Base-by-base conservation (phyloP, 1,140 invertebrate genomes). In the Lepidurus arcticus region DNA sequence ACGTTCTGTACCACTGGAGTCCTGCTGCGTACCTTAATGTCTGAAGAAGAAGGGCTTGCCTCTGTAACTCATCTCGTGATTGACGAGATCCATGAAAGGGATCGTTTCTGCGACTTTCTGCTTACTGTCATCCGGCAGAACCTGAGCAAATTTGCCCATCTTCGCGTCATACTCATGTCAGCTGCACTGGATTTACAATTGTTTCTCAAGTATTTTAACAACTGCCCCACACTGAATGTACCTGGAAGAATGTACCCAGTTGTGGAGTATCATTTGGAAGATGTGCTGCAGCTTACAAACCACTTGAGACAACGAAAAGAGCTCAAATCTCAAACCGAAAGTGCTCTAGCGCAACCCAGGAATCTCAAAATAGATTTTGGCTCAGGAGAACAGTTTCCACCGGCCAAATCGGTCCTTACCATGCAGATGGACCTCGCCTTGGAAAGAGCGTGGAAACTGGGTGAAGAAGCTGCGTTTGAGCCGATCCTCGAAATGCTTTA, bases 71-170 rank as follows among this genome's bases (percentile, higher is more conserved):
- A 98, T 84, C 87, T 95, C 42, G 89, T 95, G 24, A 90, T 97
- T 79, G 97, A 99, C 84, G 97, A 99, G 87, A 91, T 98, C 75
- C 96, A 98, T 84, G 96, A 98, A 85, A 88, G 97, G 0, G 96
- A 98, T 84, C 90, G 94, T 81, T 92, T 95, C 82, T 92, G 93
- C 75, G 97, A 99, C 85, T 98, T 98, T 85, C 86, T 98, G 16
- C 84, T 98, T 47, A 93, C 96, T 76, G 91, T 93, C 16, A 83
- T 98, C 9, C 90, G 92, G 77, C 92, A 96, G 81, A 89, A 91
- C 5, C 82, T 98, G 7, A 83, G 88, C 1, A 89, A 91, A 21
- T 91, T 90, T 81, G 89, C 89, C 78, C 87, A 92, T 79, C 85
- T 98, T 0, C 92, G 92, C 80, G 80, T 99, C 0, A 88, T 99